Conservation (phyloP, 2,888 invertebrate species). For the Polyploca ridens region DNA sequence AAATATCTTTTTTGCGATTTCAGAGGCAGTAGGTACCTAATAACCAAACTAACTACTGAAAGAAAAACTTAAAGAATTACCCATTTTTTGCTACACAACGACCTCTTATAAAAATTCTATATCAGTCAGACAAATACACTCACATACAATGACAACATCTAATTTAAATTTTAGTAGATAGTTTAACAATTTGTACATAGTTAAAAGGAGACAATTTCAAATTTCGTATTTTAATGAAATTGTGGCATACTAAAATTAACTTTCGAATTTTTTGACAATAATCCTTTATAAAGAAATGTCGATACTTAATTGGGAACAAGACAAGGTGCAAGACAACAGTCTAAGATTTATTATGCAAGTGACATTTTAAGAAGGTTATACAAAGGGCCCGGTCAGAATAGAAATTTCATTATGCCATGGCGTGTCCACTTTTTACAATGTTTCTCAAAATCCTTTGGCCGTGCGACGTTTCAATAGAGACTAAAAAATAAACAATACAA, state of each 20-base stretch:
- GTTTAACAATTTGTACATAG: background rate
- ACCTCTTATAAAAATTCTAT: too few species aligned
- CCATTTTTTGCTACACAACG: too few species aligned
- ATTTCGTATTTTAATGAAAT: too few species aligned
- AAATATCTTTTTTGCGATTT: too few species aligned
- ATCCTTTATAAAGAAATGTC: background rate
- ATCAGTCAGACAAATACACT: background rate
- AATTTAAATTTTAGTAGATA: slow-evolving; percentile 16
- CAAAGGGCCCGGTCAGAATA: slow-evolving; percentile 49
- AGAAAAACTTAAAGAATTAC: background rate
- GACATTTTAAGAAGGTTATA: slow-evolving; percentile 30
- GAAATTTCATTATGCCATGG: slow-evolving; percentile 70
- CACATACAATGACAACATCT: slow-evolving; percentile 21
- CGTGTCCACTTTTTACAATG: slow-evolving; percentile 65
- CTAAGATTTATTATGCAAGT: slow-evolving; percentile 14
- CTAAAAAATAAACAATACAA: slow-evolving; percentile 80
- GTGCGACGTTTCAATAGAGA: slow-evolving; percentile 77
- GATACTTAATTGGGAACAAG: background rate
- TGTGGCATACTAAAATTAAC: background rate
- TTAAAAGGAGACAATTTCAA: too few species aligned
- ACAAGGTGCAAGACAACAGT: slow-evolving; percentile 9
- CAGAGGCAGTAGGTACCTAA: too few species aligned
- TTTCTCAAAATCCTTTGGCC: slow-evolving; percentile 68
- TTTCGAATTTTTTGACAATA: background rate
- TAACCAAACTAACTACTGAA: too few species aligned